Base-by-base conservation (phyloP, 2,888 invertebrate genomes). In the Crocallis elinguaria region DNA sequence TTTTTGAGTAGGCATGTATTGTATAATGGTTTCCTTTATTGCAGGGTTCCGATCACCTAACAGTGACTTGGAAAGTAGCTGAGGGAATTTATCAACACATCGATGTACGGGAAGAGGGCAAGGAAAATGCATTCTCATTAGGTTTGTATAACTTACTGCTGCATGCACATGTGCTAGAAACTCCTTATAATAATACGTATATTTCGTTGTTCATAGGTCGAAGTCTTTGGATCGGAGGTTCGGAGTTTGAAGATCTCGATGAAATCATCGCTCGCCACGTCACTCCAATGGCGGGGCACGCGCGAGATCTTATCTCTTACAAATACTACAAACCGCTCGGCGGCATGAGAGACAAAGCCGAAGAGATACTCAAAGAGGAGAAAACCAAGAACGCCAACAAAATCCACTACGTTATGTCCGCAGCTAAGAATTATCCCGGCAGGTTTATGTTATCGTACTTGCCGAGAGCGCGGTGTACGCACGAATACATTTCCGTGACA, bases 1-100 rank as follows among this genome's bases (percentile, higher is more conserved):
- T n/a, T n/a, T n/a, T n/a, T n/a, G n/a, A n/a, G n/a, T n/a, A n/a
- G n/a, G n/a, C n/a, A n/a, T n/a, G n/a, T n/a, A n/a, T n/a, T n/a
- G n/a, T n/a, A n/a, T n/a, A n/a, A n/a, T n/a, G n/a, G n/a, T 44
- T 23, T 46, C 16, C 56, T 11, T 66, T 58, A 9, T 77, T 74
- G 1, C 67, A 91, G 93, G 98, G 98, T 32, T 94, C 96, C 0
- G 98, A 99, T 82, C 98, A 98, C 84, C 88, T 99, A 60, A 99
- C 99, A 0, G 98, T 98, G 1, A 99, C 99, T 0, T 99, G 99
- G 99, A 99, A 99, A 86, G 98, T 99, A 0, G 94, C 97, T 0
- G 97, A 98, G 39, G 95, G 95, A 16, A 96, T 99, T 64, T 97
- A 97, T 77, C 98, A 99, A 79, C 99, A 99, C 78, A 98, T 99